A percentile compares a stretch with the other conserved stretches of the same genome.
Evolutionary conservation across 2,888 invertebrate genomes (phyloP).

Genomic region (Sarcophaga variegata): DNA sequence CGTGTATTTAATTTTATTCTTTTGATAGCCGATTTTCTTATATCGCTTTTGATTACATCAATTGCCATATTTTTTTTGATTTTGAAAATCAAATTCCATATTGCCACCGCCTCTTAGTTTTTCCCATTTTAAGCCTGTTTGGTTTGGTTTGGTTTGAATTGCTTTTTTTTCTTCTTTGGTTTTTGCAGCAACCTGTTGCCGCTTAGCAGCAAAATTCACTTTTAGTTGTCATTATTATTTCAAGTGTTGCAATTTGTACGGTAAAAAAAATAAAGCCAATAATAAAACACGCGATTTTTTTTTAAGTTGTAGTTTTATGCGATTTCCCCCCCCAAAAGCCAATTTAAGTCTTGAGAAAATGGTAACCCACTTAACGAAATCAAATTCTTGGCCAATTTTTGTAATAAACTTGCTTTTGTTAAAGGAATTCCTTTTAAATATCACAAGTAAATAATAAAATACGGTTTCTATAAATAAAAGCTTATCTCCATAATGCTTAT

Average conservation of each 20-base stretch:
- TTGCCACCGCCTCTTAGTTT: background rate
- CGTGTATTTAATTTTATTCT: constrained; percentile 32
- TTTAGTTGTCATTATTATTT: constrained; percentile 45
- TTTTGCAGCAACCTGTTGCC: constrained; percentile 5
- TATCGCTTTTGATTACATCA: constrained; percentile 34
- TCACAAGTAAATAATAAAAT: constrained; percentile 43
- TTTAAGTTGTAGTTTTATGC: background rate
- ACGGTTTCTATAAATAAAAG: background rate
- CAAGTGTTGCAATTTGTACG: constrained; percentile 40
- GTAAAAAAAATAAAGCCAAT: constrained; percentile 5
- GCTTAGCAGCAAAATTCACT: constrained; percentile 14
- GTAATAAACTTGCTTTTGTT: constrained; percentile 1
- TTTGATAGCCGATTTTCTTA: background rate
- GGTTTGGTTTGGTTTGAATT: background rate
- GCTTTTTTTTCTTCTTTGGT: no score
- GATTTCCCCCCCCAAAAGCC: constrained; percentile 8
- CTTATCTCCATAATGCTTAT: background rate
- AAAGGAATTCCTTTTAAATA: constrained; percentile 11
- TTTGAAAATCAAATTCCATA: constrained; percentile 46
- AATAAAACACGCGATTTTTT: constrained; percentile 8
- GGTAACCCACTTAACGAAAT: background rate
- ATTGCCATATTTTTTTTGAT: constrained; percentile 20
- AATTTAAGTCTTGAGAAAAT: constrained; percentile 5
- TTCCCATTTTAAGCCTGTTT: constrained; percentile 39
- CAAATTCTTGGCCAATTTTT: constrained; percentile 9